A percentile compares a stretch with the other conserved stretches of the same genome.
Evolutionary conservation across 2,797 vertebrate genomes (phyloP).

Genomic region (Fratercula arctica): DNA sequence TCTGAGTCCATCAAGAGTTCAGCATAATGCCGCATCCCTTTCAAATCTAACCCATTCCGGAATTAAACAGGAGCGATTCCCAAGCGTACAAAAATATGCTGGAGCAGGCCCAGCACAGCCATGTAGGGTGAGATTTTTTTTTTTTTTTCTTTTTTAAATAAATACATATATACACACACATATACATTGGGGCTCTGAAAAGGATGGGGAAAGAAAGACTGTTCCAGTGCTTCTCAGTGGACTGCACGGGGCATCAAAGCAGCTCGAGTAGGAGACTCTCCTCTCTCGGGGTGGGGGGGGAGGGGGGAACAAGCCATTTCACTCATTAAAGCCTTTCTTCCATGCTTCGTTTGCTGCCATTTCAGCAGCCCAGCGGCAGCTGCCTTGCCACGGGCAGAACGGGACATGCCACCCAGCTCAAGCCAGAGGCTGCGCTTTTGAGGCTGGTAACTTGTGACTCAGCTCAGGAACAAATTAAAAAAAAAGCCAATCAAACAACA

Average conservation of each 20-base stretch:
- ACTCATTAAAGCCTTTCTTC: neutral
- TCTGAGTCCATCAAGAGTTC: neutral
- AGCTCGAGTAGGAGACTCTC: neutral
- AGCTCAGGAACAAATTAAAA: neutral
- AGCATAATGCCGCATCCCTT: neutral
- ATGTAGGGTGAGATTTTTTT: neutral
- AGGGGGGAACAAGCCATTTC: neutral
- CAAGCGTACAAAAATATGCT: neutral
- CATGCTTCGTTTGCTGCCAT: neutral
- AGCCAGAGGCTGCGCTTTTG: neutral
- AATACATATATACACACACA: neutral
- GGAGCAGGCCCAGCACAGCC: neutral
- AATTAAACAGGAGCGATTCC: neutral
- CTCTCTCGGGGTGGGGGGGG: too few species aligned
- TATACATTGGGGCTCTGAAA: neutral
- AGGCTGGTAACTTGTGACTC: neutral
- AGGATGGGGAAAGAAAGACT: neutral
- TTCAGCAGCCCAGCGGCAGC: neutral
- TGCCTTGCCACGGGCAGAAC: fast-evolving
- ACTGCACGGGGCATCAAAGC: neutral
- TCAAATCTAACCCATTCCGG: neutral
- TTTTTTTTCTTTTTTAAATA: neutral
- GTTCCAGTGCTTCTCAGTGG: neutral
- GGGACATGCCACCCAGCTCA: neutral
- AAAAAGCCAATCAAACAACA: neutral